Evolutionary conservation across 1,140 invertebrate genomes (phyloP).

Genomic region (Micrasema longulum): DNA sequence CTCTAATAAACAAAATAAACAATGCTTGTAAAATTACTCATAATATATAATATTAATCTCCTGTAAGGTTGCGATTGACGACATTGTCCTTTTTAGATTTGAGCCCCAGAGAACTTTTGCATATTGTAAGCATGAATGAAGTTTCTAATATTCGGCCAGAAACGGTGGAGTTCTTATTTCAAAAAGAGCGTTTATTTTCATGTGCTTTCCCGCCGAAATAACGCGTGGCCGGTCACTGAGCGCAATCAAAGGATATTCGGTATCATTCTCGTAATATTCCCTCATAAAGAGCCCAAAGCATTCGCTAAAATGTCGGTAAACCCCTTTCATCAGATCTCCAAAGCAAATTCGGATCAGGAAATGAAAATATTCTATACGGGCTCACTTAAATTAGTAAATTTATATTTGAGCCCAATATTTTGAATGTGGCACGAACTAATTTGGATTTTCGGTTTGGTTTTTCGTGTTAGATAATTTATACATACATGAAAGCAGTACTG

Average conservation of each 20-base stretch:
- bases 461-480: background rate
- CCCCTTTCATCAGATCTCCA: slow-evolving; percentile 17
- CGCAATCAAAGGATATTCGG: slow-evolving; percentile 23
- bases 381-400: slow-evolving; percentile 1
- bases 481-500: background rate
- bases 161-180: slow-evolving; percentile 13
- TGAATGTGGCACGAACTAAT: background rate
- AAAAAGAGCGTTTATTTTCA: slow-evolving; percentile 8
- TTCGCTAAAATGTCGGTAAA: slow-evolving; percentile 14
- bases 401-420: background rate
- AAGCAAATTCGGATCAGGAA: slow-evolving; percentile 23
- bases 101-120: too few relatives aligned
- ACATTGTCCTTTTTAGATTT: too few relatives aligned
- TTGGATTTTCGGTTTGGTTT: background rate
- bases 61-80: too few relatives aligned
- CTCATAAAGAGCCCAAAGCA: slow-evolving; percentile 29
- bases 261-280: slow-evolving; percentile 35
- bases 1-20: too few relatives aligned
- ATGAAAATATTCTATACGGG: background rate
- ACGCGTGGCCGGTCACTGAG: slow-evolving; percentile 15
- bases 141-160: too few relatives aligned
- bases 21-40: too few relatives aligned
- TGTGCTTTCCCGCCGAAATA: slow-evolving; percentile 11
- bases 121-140: too few relatives aligned
- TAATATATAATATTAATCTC: too few relatives aligned